Evolutionary conservation across 1,140 invertebrate species (phyloP), one percentile per base, ranked within the genome.

Genomic region (Hyles euphorbiae): DNA sequence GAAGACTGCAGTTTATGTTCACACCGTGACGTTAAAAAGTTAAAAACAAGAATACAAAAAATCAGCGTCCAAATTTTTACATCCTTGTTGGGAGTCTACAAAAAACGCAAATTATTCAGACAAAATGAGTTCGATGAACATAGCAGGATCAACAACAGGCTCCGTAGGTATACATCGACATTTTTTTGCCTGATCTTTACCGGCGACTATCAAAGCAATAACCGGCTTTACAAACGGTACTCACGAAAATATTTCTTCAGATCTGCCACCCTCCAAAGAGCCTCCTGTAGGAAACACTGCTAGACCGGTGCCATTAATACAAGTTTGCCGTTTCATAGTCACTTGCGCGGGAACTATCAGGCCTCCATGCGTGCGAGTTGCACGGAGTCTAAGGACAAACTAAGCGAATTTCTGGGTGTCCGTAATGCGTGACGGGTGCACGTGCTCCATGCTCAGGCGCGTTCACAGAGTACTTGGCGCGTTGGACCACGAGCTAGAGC

Each of bases 371-470:
- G 82, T 83, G 74, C 80, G 70, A 60, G 58, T 68, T 65, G 72
- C 78, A 73, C 75, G 72, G 74, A 73, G 74, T 72, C 75, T 75
- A 68, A 68, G 69, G 70, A 73, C 79, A 74, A 74, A 87, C 84
- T 85, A 74, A 84, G 80, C 74, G 81, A 80, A 81, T 82, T 74
- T 79, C 77, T 81, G 68, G 65, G 74, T 73, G 67, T 73, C 72
- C 72, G 66, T 78, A 72, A 76, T 75, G 80, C 80, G 81, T 87
- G 83, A 84, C 80, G 78, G 63, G 72, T 80, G 78, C 81, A 84
- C 78, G 80, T 86, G 83, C 74, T 61, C 64, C 61, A 73, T 69
- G 70, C 67, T 59, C 71, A 50, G 4, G 68, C 70, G 73, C 74
- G 74, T 73, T 63, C 51, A 64, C 56, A 57, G 49, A 32, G 34